Percentiles rank a stretch among this genome's conserved stretches.
Conservation (phyloP, 2,797 vertebrate genomes). For the Chelidonichthys spinosus region DNA sequence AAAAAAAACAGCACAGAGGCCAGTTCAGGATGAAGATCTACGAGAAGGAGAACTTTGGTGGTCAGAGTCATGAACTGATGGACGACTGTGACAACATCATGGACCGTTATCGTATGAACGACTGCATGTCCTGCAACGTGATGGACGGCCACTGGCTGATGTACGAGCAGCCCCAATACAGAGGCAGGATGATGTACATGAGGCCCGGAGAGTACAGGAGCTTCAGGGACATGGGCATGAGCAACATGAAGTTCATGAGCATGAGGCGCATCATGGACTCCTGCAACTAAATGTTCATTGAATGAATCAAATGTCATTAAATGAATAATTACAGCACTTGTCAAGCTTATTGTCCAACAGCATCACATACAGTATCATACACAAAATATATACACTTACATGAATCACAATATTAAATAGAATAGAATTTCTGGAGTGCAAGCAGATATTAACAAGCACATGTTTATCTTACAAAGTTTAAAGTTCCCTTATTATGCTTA, state of each 20-base stretch:
- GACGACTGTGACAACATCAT: constrained; percentile 67
- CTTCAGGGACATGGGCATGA: constrained; percentile 73
- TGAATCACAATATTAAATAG: not conserved
- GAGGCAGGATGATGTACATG: constrained; percentile 75
- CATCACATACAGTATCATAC: not conserved
- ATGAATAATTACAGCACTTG: constrained; percentile 38
- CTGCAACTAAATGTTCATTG: constrained; percentile 23
- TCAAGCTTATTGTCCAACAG: not conserved
- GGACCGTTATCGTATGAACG: too few species aligned
- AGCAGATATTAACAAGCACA: not conserved
- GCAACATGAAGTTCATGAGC: constrained; percentile 70
- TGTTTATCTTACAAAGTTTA: too few species aligned
- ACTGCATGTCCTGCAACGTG: constrained; percentile 63
- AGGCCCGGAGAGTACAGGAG: constrained; percentile 76
- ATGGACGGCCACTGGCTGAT: constrained; percentile 74
- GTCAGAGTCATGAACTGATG: constrained; percentile 51
- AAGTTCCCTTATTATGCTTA: too few species aligned
- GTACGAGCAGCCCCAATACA: constrained; percentile 77
- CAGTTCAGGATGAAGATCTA: constrained; percentile 67
- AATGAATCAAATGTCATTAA: constrained; percentile 13
- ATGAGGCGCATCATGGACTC: constrained; percentile 72
- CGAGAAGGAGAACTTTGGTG: constrained; percentile 67
- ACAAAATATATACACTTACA: not conserved
- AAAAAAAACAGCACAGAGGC: constrained; percentile 60
- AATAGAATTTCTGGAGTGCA: not conserved